These are phyloP conservation scores for Myzus persicae DNA, from an alignment of 1,140 invertebrate genomes.

Conservation along the genomic window DNA sequence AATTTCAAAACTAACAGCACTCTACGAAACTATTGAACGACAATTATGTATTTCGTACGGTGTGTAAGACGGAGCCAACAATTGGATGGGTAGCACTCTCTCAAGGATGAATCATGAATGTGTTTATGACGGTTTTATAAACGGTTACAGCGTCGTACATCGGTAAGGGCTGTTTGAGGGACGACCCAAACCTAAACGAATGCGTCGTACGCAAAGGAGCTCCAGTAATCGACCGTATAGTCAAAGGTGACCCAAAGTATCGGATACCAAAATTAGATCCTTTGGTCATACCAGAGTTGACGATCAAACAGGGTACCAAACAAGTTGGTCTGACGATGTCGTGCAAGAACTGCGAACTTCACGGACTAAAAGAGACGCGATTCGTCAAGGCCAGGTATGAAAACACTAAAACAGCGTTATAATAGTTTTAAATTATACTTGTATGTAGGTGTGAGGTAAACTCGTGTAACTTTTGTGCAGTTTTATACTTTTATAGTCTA, in stretches of 20 bases:
- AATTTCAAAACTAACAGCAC: too few relatives aligned
- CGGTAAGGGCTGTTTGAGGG: slow-evolving; percentile 65
- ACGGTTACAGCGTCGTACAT: slow-evolving; percentile 68
- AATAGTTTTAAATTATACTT: background rate
- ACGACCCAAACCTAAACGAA: slow-evolving; percentile 66
- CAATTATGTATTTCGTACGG: too few relatives aligned
- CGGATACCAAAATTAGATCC: slow-evolving; percentile 63
- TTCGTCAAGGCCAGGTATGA: slow-evolving; percentile 61
- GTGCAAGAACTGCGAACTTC: slow-evolving; percentile 61
- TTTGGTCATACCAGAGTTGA: slow-evolving; percentile 61
- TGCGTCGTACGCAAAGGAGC: slow-evolving; percentile 66
- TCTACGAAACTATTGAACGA: too few relatives aligned
- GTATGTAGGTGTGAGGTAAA: too few relatives aligned
- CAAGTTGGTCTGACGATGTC: slow-evolving; percentile 62
- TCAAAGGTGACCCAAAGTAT: slow-evolving; percentile 65
- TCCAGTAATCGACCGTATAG: slow-evolving; percentile 65
- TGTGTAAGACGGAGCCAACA: too few relatives aligned
- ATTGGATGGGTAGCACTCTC: too few relatives aligned
- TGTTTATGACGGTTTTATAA: background rate
- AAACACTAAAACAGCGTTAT: background rate
- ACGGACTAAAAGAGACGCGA: slow-evolving; percentile 61
- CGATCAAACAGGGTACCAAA: slow-evolving; percentile 61
- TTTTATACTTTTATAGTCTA: too few relatives aligned
- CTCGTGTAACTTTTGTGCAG: too few relatives aligned
- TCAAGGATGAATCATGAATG: background rate